Evolutionary conservation across 2,888 invertebrate species (phyloP).

Genomic region (Entomobrya multifasciata): DNA sequence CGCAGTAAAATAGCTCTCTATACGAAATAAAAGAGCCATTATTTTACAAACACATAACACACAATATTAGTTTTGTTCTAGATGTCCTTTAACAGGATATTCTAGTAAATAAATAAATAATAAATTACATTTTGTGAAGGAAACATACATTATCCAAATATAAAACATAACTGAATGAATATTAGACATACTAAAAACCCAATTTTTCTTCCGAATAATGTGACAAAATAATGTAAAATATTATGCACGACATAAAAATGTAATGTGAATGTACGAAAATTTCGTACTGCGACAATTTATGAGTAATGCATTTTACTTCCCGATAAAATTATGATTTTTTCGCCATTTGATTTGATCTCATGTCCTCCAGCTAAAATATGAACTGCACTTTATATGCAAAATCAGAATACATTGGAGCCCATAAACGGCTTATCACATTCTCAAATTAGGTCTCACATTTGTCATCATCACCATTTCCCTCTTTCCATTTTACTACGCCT

Average conservation of each 20-base stretch:
- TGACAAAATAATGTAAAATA: slow-evolving; percentile 29
- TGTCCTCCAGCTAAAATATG: slow-evolving; percentile 16
- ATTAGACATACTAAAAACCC: neutral
- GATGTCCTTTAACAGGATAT: slow-evolving; percentile 2
- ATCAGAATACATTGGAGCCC: neutral
- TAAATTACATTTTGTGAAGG: slow-evolving; percentile 22
- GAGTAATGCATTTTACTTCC: slow-evolving; percentile 15
- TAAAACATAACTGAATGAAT: neutral
- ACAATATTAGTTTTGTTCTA: neutral
- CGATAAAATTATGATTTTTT: slow-evolving; percentile 35
- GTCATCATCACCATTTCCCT: slow-evolving; percentile 53
- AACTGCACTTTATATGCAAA: slow-evolving; percentile 6
- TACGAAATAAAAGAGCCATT: slow-evolving; percentile 48
- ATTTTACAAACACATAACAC: slow-evolving; percentile 10
- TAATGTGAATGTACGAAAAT: slow-evolving; percentile 29
- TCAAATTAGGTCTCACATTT: slow-evolving; percentile 54
- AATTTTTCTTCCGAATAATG: slow-evolving; percentile 16
- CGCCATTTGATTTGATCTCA: slow-evolving; percentile 24
- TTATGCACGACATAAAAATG: neutral
- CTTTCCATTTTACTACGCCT: neutral
- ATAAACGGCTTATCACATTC: slow-evolving; percentile 60
- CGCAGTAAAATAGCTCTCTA: slow-evolving; percentile 6
- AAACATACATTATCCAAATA: slow-evolving; percentile 9
- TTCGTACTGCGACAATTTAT: slow-evolving; percentile 23
- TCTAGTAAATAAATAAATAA: slow-evolving; percentile 51